Evolutionary conservation across 53 echinoderm and acorn worm species (phyloP), one percentile per base, ranked within the genome.

Genomic region (Patiria pectinifera): DNA sequence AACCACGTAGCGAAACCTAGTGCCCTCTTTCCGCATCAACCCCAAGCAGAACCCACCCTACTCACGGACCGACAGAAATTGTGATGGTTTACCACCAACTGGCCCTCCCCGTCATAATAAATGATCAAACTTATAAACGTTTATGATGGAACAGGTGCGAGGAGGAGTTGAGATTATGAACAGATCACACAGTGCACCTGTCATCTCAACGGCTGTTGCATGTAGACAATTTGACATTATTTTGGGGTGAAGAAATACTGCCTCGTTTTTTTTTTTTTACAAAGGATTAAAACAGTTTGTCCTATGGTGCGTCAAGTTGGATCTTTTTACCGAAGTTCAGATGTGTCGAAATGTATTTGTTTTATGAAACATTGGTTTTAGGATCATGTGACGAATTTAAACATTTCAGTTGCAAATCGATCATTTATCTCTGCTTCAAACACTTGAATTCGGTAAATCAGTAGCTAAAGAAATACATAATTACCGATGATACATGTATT

Each of bases 81-180:
- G 69, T 90, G 90, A 90, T 80, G 90, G 90, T 90, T 90, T 63
- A 90, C 47, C 62, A 81, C 90, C 90, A 90, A 90, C 90, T 90
- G 80, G 63, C 53, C 53, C 19, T 18, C 66, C 48, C 44, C 49
- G 69, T 90, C 45, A 90, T 90, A 90, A 90, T 81, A 90, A 80
- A 90, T 80, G 90, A 90, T 90, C 90, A 90, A 90, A 90, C 90
- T 81, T 62, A 69, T 90, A 90, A 90, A 90, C 80, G 80, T 90
- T 90, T 90, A 90, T 90, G 66, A 69, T 66, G 46, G 74, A 69
- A 81, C 90, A 90, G 90, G 66, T 90, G 90, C 90, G 69, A 53
- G 80, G 69, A 43, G 21, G 26, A 18, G 66, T 60, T 69, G 26
- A 90, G 90, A 90, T 90, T 90, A 90, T 69, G 48, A 11, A 81